These are phyloP conservation scores for Drosophila gunungcola DNA, from an alignment of 1,140 invertebrate species.

Conservation along the genomic window DNA sequence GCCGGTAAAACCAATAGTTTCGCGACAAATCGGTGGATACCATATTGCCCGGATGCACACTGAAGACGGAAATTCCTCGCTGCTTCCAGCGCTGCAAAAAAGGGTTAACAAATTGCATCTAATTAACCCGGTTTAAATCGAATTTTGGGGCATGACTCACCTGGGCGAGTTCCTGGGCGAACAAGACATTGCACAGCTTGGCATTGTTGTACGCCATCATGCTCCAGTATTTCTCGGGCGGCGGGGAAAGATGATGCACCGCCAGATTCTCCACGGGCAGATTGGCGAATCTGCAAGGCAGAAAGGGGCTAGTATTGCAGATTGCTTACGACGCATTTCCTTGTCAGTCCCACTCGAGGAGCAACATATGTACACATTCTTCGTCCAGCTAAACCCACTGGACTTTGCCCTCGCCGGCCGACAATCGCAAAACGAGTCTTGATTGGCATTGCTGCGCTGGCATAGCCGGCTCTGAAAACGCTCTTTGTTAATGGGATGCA, in stretches of 20 bases:
- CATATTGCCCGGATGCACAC: conserved; percentile 97
- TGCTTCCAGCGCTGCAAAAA: conserved; percentile 87
- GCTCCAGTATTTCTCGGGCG: conserved; percentile 88
- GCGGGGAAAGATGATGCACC: conserved; percentile 86
- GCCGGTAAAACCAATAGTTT: conserved; percentile 92
- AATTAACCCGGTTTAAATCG: conserved; percentile 12
- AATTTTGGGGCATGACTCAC: conserved; percentile 38
- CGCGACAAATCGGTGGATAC: conserved; percentile 91
- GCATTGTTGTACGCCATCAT: conserved; percentile 95
- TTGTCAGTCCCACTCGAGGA: conserved; percentile 17
- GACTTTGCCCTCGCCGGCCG: conserved; percentile 60
- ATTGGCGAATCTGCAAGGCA: conserved; percentile 88
- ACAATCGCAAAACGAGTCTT: conserved; percentile 72
- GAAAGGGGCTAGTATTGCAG: conserved; percentile 5
- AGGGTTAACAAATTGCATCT: not conserved
- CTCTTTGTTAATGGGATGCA: conserved; percentile 64
- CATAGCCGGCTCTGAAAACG: conserved; percentile 39
- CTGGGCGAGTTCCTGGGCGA: conserved; percentile 90
- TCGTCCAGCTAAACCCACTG: conserved; percentile 46
- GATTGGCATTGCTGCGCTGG: conserved; percentile 56
- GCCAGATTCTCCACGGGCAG: conserved; percentile 82
- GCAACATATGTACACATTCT: conserved; percentile 26
- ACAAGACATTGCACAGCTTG: conserved; percentile 95
- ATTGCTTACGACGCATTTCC: conserved; percentile 52
- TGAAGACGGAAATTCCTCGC: conserved; percentile 91